Percentiles rank a stretch among this genome's conserved stretches.
Evolutionary conservation across 2,113 vertebrate genomes (phyloP).

Genomic region (Scomber japonicus): DNA sequence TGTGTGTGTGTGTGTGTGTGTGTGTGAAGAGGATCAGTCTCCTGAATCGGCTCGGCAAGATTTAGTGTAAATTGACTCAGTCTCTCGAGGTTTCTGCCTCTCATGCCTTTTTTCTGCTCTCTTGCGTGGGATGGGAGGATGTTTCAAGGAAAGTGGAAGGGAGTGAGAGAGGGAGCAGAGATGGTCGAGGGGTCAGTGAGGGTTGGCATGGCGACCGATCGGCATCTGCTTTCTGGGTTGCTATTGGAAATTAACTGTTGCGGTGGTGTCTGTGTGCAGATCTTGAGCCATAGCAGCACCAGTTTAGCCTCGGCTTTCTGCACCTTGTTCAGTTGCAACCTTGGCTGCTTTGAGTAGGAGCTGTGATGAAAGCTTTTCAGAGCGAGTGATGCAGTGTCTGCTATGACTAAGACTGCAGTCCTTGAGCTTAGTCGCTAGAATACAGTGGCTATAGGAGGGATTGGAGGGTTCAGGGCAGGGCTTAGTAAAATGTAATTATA

Average conservation of each 20-base stretch:
- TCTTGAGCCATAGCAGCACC: neutral
- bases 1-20: too few species aligned
- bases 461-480: slow-evolving; percentile 22
- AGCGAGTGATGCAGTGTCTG: slow-evolving; percentile 13
- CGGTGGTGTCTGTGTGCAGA: neutral
- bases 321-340: slow-evolving; percentile 21
- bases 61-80: slow-evolving; percentile 37
- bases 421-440: neutral
- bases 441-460: slow-evolving; percentile 14
- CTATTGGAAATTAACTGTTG: slow-evolving; percentile 36
- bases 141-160: neutral
- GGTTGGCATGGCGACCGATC: slow-evolving; percentile 65
- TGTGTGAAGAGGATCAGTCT: slow-evolving; percentile 6
- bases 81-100: slow-evolving; percentile 8
- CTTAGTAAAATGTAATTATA: slow-evolving; percentile 30
- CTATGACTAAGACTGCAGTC: slow-evolving; percentile 34
- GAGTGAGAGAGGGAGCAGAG: neutral
- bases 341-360: neutral
- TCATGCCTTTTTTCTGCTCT: slow-evolving; percentile 14
- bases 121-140: slow-evolving; percentile 34
- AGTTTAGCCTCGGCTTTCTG: neutral
- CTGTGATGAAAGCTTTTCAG: slow-evolving; percentile 9
- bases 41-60: slow-evolving; percentile 18
- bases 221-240: slow-evolving; percentile 46
- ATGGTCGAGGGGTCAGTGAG: slow-evolving; percentile 52